Evolutionary conservation across 2,888 invertebrate species (phyloP), one percentile per base, ranked within the genome.

Genomic region (Baronia brevicornis): DNA sequence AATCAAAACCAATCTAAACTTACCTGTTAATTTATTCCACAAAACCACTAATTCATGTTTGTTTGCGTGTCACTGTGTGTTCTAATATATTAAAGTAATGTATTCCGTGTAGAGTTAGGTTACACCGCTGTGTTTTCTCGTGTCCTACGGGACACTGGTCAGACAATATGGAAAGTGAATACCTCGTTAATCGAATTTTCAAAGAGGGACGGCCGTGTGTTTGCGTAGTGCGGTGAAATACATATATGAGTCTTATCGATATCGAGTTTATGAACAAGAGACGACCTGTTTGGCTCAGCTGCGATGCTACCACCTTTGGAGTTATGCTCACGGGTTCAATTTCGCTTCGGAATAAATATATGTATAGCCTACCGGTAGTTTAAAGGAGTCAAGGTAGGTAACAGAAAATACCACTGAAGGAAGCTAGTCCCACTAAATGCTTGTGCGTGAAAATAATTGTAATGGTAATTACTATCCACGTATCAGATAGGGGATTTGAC

Each of bases 181-280:
- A 63, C 60, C 49, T 51, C 60, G 67, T 70, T 80, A 80, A 80
- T 80, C 77, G 78, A 77, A 79, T 80, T 79, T 79, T 64, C 71
- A 68, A 68, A 71, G 57, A 70, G 74, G 74, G 72, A 57, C 65
- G 48, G 56, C 48, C 58, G 55, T 37, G 44, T 22, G 31, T 9
- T 29, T 3, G 57, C 54, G 55, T 41, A 59, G 27, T 46, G 56
- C 20, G 35, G 21, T 18, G 12, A 12, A 19, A 15, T 8, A 5
- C 25, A 11, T n/a, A n/a, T n/a, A n/a, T 5, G 7, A 12, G 2
- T 27, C 35, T 33, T 51, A 49, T 53, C 51, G 45, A 39, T 40
- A 36, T 9, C 30, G 30, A 38, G 36, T 27, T 18, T 12, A 22
- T n/a, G n/a, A n/a, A n/a, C n/a, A n/a, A n/a, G n/a, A n/a, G n/a